These are phyloP conservation scores for Drosophila albomicans DNA, from an alignment of 1,140 invertebrate genomes.

Conservation along the genomic window DNA sequence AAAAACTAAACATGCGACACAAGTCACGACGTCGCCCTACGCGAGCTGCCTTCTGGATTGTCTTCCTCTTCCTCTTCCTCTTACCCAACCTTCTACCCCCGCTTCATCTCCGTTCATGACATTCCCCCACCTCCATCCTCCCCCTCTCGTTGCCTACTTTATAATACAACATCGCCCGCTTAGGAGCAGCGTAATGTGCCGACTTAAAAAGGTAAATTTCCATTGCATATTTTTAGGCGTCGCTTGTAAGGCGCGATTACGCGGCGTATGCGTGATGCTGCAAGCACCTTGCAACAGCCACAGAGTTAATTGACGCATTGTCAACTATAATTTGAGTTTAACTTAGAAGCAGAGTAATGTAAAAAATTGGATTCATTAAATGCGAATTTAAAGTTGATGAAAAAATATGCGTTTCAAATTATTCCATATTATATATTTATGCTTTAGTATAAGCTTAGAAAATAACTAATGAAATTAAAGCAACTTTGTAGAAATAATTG, in stretches of 20 bases:
- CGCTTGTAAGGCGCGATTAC: neutral
- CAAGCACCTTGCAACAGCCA: neutral
- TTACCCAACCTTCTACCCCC: too few relatives aligned
- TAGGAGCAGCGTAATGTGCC: neutral
- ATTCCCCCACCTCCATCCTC: neutral
- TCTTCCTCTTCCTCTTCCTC: neutral
- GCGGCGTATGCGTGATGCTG: neutral
- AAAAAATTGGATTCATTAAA: too few relatives aligned
- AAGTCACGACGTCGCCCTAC: slow-evolving; percentile 17
- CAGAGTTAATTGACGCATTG: too few relatives aligned
- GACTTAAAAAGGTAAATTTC: slow-evolving; percentile 10
- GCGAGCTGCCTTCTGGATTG: neutral
- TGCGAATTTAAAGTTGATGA: too few relatives aligned
- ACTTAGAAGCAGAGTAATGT: too few relatives aligned
- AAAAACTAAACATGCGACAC: slow-evolving; percentile 39
- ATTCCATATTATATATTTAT: too few relatives aligned
- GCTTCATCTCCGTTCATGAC: too few relatives aligned
- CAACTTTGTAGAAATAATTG: too few relatives aligned
- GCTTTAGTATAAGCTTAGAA: too few relatives aligned
- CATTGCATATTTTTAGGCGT: slow-evolving; percentile 18
- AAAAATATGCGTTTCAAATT: too few relatives aligned
- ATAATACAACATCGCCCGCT: neutral
- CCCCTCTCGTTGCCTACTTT: neutral
- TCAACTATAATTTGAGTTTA: too few relatives aligned
- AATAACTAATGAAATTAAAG: too few relatives aligned